Base-by-base conservation (phyloP, 2,797 vertebrate genomes). In the Tangara arthus region DNA sequence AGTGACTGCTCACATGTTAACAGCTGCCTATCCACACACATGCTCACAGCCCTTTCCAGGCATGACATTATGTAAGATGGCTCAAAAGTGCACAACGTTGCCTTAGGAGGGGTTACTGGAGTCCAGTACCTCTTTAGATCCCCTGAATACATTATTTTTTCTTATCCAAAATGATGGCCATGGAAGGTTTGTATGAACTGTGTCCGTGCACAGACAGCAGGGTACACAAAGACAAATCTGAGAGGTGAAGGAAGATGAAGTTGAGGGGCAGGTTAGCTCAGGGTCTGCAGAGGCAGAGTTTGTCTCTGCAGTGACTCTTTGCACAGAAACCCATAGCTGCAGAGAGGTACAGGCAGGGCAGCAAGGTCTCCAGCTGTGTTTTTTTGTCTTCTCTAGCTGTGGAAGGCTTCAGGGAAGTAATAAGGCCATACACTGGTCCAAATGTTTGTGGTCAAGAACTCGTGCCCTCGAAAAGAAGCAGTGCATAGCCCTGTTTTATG, bases 401-500 rank as follows among this genome's bases (percentile, higher is more conserved):
- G 66, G 32, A 87, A 78, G 2, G 30, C 52, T 82, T 79, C 11
- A 50, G 66, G 73, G 66, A 90, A 70, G 44, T 52, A 87, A 52
- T 79, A 84, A 75, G 47, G n/a, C 20, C 10, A 14, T 59, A 63
- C 19, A 77, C 21, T 28, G 63, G 26, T 49, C 56, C 56, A 84
- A 64, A 44, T 65, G 60, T 63, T 84, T 89, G 55, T 66, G 86
- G 88, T 92, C 83, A 90, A 93, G 75, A 89, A 91, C 42, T 79
- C 0, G 0, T 82, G 70, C 37, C 77, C 81, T 92, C 59, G 57
- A 15, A 93, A 91, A 82, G 68, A 89, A 91, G 56, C 80, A 66
- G 60, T 49, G 59, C 81, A 46, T 82, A 94, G 34, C 80, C 49
- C 44, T 79, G 60, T 77, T 93, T 92, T 92, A 95, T 73, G 94